phyloP scores from a whole-genome alignment of 2,797 vertebrate genomes.

The Astyanax mexicanus region DNA sequence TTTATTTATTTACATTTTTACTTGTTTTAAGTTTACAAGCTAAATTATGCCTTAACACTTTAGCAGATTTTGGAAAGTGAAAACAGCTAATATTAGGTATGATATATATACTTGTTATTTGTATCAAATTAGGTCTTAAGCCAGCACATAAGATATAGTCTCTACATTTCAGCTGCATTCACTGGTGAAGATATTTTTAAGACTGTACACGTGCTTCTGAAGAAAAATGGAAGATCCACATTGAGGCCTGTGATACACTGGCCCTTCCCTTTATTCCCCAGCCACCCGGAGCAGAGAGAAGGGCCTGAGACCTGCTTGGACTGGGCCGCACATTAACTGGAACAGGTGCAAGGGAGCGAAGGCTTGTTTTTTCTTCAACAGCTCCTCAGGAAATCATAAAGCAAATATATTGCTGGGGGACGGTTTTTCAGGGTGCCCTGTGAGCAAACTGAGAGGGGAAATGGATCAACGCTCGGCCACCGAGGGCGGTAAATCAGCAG shows the following conservation, averaged over 20 bases:
- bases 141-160: no score
- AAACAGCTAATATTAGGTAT: no score
- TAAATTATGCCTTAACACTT: no score
- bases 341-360: conserved; percentile 82
- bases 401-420: conserved; percentile 86
- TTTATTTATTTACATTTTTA: no score
- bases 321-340: conserved; percentile 76
- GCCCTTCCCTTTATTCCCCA: conserved; percentile 68
- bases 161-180: no score
- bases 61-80: no score
- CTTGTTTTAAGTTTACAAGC: no score
- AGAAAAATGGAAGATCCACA: conserved; percentile 78
- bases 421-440: conserved; percentile 84
- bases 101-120: no score
- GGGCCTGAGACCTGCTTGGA: conserved; percentile 58
- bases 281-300: conserved; percentile 65
- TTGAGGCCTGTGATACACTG: conserved; percentile 68
- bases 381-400: conserved; percentile 89
- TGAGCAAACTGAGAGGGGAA: conserved; percentile 86
- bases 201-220: conserved; percentile 54
- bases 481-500: conserved; percentile 87
- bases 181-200: not conserved
- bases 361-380: conserved; percentile 80
- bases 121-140: no score
- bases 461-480: conserved; percentile 82